Base-by-base conservation (phyloP, 1,140 invertebrate species). In the Pseudoatta argentina region DNA sequence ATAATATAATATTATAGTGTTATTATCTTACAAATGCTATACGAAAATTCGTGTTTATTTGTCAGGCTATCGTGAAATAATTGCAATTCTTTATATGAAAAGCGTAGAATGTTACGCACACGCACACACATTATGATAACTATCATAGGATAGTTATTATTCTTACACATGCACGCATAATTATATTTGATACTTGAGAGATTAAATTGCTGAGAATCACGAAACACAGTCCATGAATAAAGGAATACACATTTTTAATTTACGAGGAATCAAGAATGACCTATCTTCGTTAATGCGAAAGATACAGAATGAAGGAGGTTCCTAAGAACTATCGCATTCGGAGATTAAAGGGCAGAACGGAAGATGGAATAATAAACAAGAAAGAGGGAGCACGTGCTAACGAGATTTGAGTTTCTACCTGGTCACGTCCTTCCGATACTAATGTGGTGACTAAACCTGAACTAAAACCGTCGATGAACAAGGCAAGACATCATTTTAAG, bases 341-440 rank as follows among this genome's bases (percentile, higher is more conserved):
- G 21, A 71, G 78, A 81, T 71, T 71, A 81, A 81, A 71, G 51
- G 34, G 51, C 10, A 57, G 51, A 71, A 27, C 21, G 51, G 5
- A 57, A 71, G 77, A 69, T 44, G 34, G 30, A 71, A 71, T 81
- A 81, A 81, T 81, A 81, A 71, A 57, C 64, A 34, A 57, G 51
- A 51, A 48, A 71, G 30, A 21, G 10, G 10, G 57, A 59, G 21
- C 16, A 71, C 48, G 30, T 34, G 30, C 53, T 81, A 81, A 81
- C 78, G 78, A 81, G 64, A 81, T 81, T 81, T 71, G 30, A 53
- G 51, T 44, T 24, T 10, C 53, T 71, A 81, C 66, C 78, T 81
- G 39, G 64, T 81, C 64, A 81, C 51, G 63, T 55, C 30, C 16
- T 71, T 51, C 39, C 39, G 51, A 44, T 71, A 39, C 16, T 39